Percentiles rank a stretch among this genome's conserved stretches.
These are phyloP conservation scores for Cyprinodon tularosa DNA, from an alignment of 2,113 vertebrate genomes.

Conservation along the genomic window DNA sequence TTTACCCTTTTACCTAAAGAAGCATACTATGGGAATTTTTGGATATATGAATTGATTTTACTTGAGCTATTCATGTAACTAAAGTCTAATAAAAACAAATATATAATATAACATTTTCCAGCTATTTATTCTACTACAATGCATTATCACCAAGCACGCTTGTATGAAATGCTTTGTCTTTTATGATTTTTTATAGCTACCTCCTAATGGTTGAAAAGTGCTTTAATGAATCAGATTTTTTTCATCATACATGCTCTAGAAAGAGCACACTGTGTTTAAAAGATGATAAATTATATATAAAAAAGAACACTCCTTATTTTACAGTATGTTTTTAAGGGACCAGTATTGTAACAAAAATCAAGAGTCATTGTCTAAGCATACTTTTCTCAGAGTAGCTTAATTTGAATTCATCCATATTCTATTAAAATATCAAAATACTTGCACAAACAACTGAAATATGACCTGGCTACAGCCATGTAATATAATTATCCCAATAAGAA, in stretches of 20 bases:
- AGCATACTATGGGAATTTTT: neutral
- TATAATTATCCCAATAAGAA: too few relatives aligned
- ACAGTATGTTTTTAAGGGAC: too few relatives aligned
- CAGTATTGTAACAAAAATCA: neutral
- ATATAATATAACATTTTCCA: neutral
- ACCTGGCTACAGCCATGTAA: too few relatives aligned
- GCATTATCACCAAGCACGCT: too few relatives aligned
- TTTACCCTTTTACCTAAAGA: neutral
- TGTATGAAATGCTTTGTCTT: too few relatives aligned
- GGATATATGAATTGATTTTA: neutral
- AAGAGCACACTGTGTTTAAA: neutral
- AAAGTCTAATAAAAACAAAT: constrained; percentile 4
- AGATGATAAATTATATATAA: neutral
- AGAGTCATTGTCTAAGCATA: neutral
- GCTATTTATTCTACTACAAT: neutral
- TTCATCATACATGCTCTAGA: neutral
- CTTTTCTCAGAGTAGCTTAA: too few relatives aligned
- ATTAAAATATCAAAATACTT: too few relatives aligned
- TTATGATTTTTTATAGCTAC: neutral
- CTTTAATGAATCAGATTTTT: neutral
- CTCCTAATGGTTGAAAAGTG: neutral
- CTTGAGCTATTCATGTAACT: constrained; percentile 9
- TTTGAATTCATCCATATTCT: too few relatives aligned
- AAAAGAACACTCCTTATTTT: neutral
- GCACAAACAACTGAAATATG: too few relatives aligned